A percentile compares a stretch with the other conserved stretches of the same genome.
phyloP scores from a whole-genome alignment of 2,888 invertebrate genomes.

The Marasmarcha lunaedactyla region DNA sequence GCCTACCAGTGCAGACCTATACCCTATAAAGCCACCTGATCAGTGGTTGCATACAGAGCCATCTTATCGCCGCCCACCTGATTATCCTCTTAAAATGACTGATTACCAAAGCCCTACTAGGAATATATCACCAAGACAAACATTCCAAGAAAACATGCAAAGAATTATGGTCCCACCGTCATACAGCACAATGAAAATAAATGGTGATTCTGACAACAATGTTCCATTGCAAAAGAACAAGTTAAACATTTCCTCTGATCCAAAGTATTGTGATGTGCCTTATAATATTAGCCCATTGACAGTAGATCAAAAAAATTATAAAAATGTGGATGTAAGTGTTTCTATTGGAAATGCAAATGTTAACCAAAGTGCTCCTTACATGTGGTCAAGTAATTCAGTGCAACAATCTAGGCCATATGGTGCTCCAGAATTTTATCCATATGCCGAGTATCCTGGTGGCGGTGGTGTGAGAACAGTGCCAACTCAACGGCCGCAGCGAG shows the following conservation, averaged over 20 bases:
- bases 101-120: conserved; percentile 43
- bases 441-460: conserved; percentile 46
- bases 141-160: conserved; percentile 67
- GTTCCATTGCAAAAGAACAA: conserved; percentile 36
- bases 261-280: conserved; percentile 65
- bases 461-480: conserved; percentile 38
- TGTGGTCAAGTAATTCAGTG: conserved; percentile 37
- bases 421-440: conserved; percentile 48
- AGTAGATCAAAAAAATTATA: conserved; percentile 48
- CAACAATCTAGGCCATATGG: conserved; percentile 37
- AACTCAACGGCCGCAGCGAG: conserved; percentile 34
- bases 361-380: conserved; percentile 31
- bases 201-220: conserved; percentile 39
- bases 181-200: conserved; percentile 38
- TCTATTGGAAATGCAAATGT: conserved; percentile 30
- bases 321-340: conserved; percentile 41
- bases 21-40: conserved; percentile 37
- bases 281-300: conserved; percentile 43
- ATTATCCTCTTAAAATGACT: conserved; percentile 42
- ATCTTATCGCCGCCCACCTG: conserved; percentile 40
- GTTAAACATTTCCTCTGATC: conserved; percentile 37
- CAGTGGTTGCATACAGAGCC: conserved; percentile 41
- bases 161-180: conserved; percentile 57
- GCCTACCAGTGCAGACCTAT: conserved; percentile 31
- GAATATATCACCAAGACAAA: conserved; percentile 67